phyloP scores from a whole-genome alignment of 2,888 invertebrate species.

The Crematogaster levior region DNA sequence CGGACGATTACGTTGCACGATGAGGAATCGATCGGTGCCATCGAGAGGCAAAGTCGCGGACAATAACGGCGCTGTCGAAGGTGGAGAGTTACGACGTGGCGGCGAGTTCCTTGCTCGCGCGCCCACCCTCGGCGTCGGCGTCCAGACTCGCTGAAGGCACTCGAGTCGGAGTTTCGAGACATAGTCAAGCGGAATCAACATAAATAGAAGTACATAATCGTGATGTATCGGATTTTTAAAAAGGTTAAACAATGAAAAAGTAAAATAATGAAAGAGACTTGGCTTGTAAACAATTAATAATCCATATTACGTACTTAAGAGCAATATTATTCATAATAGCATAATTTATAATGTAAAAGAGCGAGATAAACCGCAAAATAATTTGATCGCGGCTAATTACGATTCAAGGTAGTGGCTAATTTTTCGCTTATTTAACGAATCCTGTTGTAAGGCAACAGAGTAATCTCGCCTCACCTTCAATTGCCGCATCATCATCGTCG shows the following conservation, averaged over 20 bases:
- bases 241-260: background rate
- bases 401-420: conserved; percentile 5
- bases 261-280: background rate
- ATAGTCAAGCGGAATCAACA: background rate
- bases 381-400: conserved; percentile 26
- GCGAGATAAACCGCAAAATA: background rate
- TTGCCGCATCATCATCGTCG: conserved; percentile 57
- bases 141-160: conserved; percentile 13
- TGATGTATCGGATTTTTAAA: background rate
- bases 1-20: conserved; percentile 30
- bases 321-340: conserved; percentile 12
- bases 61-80: conserved; percentile 55
- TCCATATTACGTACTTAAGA: background rate
- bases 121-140: conserved; percentile 25
- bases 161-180: background rate
- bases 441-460: conserved; percentile 61
- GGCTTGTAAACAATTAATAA: background rate
- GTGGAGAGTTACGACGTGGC: conserved; percentile 49
- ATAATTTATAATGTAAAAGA: background rate
- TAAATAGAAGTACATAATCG: background rate
- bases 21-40: conserved; percentile 50
- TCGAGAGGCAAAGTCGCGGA: conserved; percentile 52
- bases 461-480: conserved; percentile 69
- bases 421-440: conserved; percentile 63
- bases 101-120: conserved; percentile 34